These are phyloP conservation scores for Periophthalmus magnuspinnatus DNA, from an alignment of 2,797 vertebrate species.

Conservation along the genomic window DNA sequence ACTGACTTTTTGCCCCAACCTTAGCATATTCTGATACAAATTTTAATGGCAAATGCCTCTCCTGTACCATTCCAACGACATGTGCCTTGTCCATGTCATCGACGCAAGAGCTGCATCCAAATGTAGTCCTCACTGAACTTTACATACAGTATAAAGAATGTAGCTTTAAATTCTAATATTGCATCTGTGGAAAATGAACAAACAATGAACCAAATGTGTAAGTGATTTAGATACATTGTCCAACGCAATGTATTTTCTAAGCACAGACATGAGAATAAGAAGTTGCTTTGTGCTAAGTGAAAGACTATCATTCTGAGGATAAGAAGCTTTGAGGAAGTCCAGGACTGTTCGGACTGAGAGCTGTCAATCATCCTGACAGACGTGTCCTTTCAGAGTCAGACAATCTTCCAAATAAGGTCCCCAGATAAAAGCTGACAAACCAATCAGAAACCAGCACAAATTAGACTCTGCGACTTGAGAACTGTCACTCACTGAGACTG, in stretches of 20 bases:
- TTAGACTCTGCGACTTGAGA: constrained; percentile 67
- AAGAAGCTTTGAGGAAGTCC: constrained; percentile 44
- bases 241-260: not conserved
- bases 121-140: not conserved
- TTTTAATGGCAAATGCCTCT: not conserved
- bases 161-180: not conserved
- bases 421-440: constrained; percentile 72
- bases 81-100: not conserved
- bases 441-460: constrained; percentile 70
- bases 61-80: not conserved
- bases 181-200: not conserved
- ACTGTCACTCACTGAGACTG: constrained; percentile 71
- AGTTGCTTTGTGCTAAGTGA: constrained; percentile 26
- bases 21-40: not conserved
- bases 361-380: constrained; percentile 76
- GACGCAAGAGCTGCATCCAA: not conserved
- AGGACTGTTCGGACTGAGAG: constrained; percentile 61
- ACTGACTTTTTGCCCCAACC: not conserved
- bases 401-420: constrained; percentile 66
- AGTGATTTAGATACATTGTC: not conserved
- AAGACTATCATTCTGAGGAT: constrained; percentile 39
- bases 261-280: not conserved
- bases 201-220: not conserved
- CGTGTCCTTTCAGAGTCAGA: constrained; percentile 65
- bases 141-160: not conserved